phyloP scores from a whole-genome alignment of 1,140 invertebrate species.

The Bombus sylvicola region DNA sequence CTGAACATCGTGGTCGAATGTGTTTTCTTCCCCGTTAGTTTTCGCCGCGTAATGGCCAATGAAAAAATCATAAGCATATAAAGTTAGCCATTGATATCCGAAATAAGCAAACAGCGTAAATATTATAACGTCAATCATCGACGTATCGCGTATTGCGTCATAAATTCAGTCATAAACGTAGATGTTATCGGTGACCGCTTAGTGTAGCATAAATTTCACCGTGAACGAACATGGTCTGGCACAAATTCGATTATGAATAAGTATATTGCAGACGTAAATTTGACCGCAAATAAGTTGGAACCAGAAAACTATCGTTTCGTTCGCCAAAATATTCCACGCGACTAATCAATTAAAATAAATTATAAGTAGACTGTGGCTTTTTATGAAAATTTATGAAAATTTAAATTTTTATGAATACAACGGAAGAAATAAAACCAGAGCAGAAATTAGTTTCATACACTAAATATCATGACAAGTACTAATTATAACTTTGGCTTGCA shows the following conservation, averaged over 20 bases:
- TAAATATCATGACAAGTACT: not conserved
- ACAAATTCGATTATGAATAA: conserved; percentile 14
- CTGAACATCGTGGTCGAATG: not conserved
- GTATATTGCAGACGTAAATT: conserved; percentile 12
- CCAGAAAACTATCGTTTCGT: not conserved
- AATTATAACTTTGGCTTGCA: no score
- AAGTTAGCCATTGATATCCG: not conserved
- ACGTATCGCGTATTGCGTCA: not conserved
- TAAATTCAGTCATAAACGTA: conserved; percentile 35
- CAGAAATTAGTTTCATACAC: not conserved
- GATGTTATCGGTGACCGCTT: conserved; percentile 26
- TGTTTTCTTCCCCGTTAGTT: not conserved
- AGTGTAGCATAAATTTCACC: conserved; percentile 22
- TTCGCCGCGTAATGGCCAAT: not conserved
- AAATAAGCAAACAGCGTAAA: conserved; percentile 9
- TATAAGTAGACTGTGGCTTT: not conserved
- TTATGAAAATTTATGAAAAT: not conserved
- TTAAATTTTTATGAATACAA: not conserved
- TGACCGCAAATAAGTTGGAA: conserved; percentile 5
- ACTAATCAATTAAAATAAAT: not conserved
- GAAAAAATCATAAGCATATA: not conserved
- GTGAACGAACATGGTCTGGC: not conserved
- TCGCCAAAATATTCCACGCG: not conserved
- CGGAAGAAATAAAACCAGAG: not conserved
- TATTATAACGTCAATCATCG: conserved; percentile 36